Percentiles rank a stretch among this genome's conserved stretches.
phyloP scores from a whole-genome alignment of 2,888 invertebrate genomes.

The Strigamia crassipes region DNA sequence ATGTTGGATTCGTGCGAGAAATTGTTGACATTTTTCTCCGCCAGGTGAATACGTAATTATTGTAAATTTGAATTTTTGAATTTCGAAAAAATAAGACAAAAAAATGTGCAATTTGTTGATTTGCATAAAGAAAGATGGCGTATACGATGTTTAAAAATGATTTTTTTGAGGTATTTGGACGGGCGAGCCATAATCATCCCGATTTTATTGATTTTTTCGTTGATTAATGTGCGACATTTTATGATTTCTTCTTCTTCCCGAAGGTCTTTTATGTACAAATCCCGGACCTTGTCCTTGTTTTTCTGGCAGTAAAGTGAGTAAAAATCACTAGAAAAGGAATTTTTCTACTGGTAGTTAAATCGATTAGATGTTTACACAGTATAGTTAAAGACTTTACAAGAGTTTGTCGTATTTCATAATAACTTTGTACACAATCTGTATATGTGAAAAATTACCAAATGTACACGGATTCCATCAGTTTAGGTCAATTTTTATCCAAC shows the following conservation, averaged over 20 bases:
- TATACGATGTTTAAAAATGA: slow-evolving; percentile 4
- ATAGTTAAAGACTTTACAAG: neutral
- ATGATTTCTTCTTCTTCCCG: neutral
- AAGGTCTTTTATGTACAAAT: neutral
- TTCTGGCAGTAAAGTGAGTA: neutral
- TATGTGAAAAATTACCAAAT: neutral
- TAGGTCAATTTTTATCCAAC: too few relatives aligned
- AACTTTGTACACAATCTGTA: neutral
- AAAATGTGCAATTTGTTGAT: slow-evolving; percentile 20
- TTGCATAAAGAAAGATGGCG: neutral
- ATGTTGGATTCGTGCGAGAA: neutral
- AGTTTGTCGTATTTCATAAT: neutral
- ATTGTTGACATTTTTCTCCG: neutral
- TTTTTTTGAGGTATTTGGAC: neutral
- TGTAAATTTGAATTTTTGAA: neutral
- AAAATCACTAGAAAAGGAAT: neutral
- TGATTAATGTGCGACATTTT: neutral
- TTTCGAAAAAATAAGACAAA: too few relatives aligned
- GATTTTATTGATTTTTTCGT: neutral
- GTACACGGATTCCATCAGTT: neutral
- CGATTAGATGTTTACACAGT: neutral
- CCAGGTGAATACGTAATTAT: neutral
- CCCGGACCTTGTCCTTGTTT: neutral
- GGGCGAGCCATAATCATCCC: slow-evolving; percentile 1
- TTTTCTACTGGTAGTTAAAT: neutral